Conservation (phyloP, 1,140 invertebrate species). For the Procambarus clarkii region DNA sequence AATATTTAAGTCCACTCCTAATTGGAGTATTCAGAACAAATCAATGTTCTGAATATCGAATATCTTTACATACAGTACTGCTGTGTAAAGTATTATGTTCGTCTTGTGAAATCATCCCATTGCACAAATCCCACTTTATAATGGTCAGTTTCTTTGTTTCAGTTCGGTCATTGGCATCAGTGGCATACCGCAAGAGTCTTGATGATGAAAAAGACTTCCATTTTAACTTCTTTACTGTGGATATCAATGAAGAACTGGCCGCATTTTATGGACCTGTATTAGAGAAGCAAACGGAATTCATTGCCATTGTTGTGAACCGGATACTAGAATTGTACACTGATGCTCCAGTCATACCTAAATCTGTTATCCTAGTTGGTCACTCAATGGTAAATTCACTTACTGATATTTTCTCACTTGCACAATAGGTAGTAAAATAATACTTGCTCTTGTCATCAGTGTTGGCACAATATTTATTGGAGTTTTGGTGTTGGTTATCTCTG, state of each 20-base stretch:
- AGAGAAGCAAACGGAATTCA: conserved; percentile 85
- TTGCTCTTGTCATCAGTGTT: too few relatives aligned
- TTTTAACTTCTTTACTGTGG: conserved; percentile 92
- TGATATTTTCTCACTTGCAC: not conserved
- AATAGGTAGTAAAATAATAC: too few relatives aligned
- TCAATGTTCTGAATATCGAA: too few relatives aligned
- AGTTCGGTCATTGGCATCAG: conserved; percentile 91
- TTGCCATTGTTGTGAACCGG: conserved; percentile 83
- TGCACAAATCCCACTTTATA: not conserved
- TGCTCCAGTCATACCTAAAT: conserved; percentile 77
- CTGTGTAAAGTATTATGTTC: too few relatives aligned
- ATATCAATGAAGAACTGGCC: conserved; percentile 88
- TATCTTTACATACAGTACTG: too few relatives aligned
- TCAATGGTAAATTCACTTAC: conserved; percentile 89
- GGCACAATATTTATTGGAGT: too few relatives aligned
- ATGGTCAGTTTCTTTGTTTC: conserved; percentile 68
- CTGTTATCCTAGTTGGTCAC: conserved; percentile 90
- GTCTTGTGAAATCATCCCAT: too few relatives aligned
- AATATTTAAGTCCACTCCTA: too few relatives aligned
- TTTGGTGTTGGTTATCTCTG: not conserved
- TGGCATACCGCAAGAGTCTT: conserved; percentile 87
- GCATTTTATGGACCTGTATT: conserved; percentile 87
- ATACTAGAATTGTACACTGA: conserved; percentile 85
- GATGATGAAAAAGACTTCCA: conserved; percentile 80
- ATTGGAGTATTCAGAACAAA: too few relatives aligned